Evolutionary conservation across 2,888 invertebrate species (phyloP), one percentile per base, ranked within the genome.

Genomic region (Hirtodrosophila duncani): DNA sequence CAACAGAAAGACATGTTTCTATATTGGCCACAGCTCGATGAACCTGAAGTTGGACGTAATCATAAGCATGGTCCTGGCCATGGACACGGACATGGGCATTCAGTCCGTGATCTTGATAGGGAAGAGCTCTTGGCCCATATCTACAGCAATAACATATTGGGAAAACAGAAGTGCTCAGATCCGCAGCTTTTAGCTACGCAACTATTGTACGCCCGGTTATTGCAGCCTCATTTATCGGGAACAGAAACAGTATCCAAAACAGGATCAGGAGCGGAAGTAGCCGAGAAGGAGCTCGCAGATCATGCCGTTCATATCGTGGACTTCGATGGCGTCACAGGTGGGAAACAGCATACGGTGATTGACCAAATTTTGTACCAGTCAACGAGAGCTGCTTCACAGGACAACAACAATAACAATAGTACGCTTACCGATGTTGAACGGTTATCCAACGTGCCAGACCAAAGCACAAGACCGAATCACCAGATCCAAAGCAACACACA

Each of bases 191-290:
- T 68, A 45, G 63, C 82, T 45, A 63, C 83, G 63, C 68, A 87
- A 79, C 62, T 86, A 77, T 50, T 74, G 68, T 63, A 72, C 67
- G 66, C 83, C 3, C 64, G 61, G n/a, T 55, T 82, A 18, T 29
- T 81, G 9, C 75, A 67, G 20, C 61, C 77, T 0, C 49, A 58
- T 14, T 21, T 63, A 16, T n/a, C 52, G 2, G 44, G 44, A 37
- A 16, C 21, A 3, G 38, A 44, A 2, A 10, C 23, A 1, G 57
- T 45, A 5, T 23, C 27, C 0, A n/a, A n/a, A n/a, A n/a, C n/a
- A n/a, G n/a, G n/a, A n/a, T n/a, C n/a, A n/a, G n/a, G n/a, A n/a
- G n/a, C n/a, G n/a, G n/a, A n/a, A n/a, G n/a, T n/a, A n/a, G n/a
- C n/a, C n/a, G n/a, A n/a, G n/a, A n/a, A n/a, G n/a, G n/a, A n/a